phyloP scores from a whole-genome alignment of 2,888 invertebrate genomes.

The Phrixothrix hirtus region DNA sequence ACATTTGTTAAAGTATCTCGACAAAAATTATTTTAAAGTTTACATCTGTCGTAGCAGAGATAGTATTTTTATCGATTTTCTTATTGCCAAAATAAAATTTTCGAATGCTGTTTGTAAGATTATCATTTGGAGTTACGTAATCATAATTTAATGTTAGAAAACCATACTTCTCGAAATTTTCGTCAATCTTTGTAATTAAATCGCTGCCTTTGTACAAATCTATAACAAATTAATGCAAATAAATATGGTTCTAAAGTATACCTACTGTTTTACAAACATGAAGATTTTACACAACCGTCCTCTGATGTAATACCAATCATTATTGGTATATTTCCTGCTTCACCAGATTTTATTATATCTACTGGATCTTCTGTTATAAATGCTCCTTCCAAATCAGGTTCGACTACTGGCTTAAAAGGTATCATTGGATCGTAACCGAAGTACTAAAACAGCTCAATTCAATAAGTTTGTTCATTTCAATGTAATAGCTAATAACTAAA shows the following conservation, averaged over 20 bases:
- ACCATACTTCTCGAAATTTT: too few relatives aligned
- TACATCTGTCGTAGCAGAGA: constrained; percentile 55
- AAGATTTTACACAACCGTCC: constrained; percentile 63
- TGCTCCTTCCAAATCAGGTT: constrained; percentile 68
- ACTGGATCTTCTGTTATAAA: constrained; percentile 70
- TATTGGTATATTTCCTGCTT: constrained; percentile 65
- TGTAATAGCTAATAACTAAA: too few relatives aligned
- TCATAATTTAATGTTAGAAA: constrained; percentile 53
- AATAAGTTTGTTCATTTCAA: too few relatives aligned
- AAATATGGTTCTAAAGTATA: not conserved
- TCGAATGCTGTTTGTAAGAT: constrained; percentile 50
- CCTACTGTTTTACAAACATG: not conserved
- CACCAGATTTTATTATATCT: constrained; percentile 56
- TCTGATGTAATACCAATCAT: constrained; percentile 74
- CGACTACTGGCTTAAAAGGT: constrained; percentile 76
- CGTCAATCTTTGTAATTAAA: constrained; percentile 50
- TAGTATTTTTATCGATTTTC: constrained; percentile 49
- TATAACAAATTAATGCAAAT: constrained; percentile 23
- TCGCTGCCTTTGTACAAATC: constrained; percentile 44
- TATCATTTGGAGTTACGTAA: constrained; percentile 48
- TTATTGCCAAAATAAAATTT: constrained; percentile 56
- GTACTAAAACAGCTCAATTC: too few relatives aligned
- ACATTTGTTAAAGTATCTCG: not conserved
- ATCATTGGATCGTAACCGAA: constrained; percentile 83
- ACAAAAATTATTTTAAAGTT: constrained; percentile 24